phyloP scores from a whole-genome alignment of 2,888 invertebrate species.

The Spatulosminthurus flaviceps region DNA sequence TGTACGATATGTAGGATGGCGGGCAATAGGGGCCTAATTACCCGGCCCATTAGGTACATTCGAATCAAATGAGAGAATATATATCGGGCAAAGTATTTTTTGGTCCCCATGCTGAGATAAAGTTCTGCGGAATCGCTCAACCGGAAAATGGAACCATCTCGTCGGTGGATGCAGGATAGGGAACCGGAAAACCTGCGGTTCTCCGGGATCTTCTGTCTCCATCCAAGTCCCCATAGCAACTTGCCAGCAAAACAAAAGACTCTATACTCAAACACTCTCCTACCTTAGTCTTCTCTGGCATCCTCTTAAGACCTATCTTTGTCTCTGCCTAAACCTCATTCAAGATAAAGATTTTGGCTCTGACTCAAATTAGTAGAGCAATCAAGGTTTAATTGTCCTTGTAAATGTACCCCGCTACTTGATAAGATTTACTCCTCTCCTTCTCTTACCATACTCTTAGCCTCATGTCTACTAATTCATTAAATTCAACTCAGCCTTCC shows the following conservation, averaged over 20 bases:
- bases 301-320: slow-evolving; percentile 46
- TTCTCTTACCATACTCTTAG: slow-evolving; percentile 27
- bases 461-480: slow-evolving; percentile 41
- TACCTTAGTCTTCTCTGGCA: slow-evolving; percentile 24
- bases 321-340: slow-evolving; percentile 50
- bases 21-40: slow-evolving; percentile 63
- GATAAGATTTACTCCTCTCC: slow-evolving; percentile 58
- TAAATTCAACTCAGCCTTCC: slow-evolving; percentile 31
- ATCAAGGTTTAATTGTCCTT: slow-evolving; percentile 64
- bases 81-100: slow-evolving; percentile 62
- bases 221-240: slow-evolving; percentile 11
- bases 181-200: slow-evolving; percentile 57
- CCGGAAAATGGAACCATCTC: slow-evolving; percentile 63
- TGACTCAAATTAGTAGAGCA: slow-evolving; percentile 64
- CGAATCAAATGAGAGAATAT: slow-evolving; percentile 64
- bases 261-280: slow-evolving; percentile 38
- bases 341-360: slow-evolving; percentile 63
- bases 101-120: slow-evolving; percentile 62
- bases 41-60: slow-evolving; percentile 63
- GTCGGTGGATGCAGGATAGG: slow-evolving; percentile 43
- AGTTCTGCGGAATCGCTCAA: slow-evolving; percentile 63
- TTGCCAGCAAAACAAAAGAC: slow-evolving; percentile 38
- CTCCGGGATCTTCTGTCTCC: slow-evolving; percentile 26
- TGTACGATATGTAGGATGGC: slow-evolving; percentile 41
- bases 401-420: slow-evolving; percentile 63